Evolutionary conservation across 2,113 vertebrate genomes (phyloP).

Genomic region (Eidolon helvum): DNA sequence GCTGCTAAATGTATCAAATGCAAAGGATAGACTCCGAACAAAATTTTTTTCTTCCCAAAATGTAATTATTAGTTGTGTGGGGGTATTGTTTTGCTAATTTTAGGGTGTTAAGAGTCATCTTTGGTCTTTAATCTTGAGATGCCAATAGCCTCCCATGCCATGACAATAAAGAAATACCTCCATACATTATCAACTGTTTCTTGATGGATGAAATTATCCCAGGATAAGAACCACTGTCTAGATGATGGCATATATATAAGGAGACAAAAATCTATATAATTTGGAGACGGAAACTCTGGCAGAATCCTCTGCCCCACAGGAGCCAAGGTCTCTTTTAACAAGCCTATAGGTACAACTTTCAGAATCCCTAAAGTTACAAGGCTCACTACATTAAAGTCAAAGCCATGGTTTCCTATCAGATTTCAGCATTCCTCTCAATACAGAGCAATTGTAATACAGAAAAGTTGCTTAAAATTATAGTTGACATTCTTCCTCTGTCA

Average conservation of each 20-base stretch:
- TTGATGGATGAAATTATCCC: not conserved
- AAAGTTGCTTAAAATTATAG: not conserved
- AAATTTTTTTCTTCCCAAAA: not conserved
- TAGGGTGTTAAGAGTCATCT: not conserved
- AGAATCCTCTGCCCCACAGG: not conserved
- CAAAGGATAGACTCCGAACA: not conserved
- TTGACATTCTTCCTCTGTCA: not conserved
- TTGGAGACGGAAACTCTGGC: not conserved
- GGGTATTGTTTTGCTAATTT: not conserved
- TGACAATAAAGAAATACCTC: not conserved
- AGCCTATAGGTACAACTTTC: not conserved
- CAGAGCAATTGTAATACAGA: not conserved
- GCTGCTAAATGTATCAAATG: not conserved
- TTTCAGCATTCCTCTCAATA: not conserved
- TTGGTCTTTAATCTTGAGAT: not conserved
- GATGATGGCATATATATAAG: not conserved
- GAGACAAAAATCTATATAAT: not conserved
- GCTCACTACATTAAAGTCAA: not conserved
- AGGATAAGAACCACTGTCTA: not conserved
- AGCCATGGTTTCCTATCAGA: not conserved
- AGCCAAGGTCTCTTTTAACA: not conserved
- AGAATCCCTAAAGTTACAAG: not conserved
- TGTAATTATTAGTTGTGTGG: not conserved
- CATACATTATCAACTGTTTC: not conserved
- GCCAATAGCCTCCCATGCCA: not conserved